Percentiles rank a stretch among this genome's conserved stretches.
These are phyloP conservation scores for Galagoides demidoff DNA, from an alignment of 2,797 vertebrate species.

Conservation along the genomic window DNA sequence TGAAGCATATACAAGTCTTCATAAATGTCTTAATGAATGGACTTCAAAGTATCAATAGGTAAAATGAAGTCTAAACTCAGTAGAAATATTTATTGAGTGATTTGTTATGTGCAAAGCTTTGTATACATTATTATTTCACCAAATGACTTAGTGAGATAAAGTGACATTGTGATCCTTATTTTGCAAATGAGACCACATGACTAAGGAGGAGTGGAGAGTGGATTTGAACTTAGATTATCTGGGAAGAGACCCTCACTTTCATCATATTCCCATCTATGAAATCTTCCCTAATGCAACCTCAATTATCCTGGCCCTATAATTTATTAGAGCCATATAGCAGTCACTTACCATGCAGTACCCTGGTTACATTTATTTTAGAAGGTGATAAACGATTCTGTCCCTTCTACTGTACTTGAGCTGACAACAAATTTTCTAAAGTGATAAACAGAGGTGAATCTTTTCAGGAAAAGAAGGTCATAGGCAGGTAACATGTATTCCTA, in stretches of 20 bases:
- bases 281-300: neutral
- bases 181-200: neutral
- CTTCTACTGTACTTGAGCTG: neutral
- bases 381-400: neutral
- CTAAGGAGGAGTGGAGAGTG: neutral
- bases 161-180: neutral
- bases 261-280: neutral
- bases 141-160: neutral
- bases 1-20: neutral
- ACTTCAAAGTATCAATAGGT: neutral
- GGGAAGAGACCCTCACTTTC: neutral
- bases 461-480: neutral
- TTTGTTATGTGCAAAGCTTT: neutral
- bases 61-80: neutral
- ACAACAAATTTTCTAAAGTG: neutral
- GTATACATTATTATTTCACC: neutral
- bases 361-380: conserved; percentile 3
- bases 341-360: neutral
- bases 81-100: neutral
- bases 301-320: neutral
- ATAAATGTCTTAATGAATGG: neutral
- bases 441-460: neutral
- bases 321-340: neutral
- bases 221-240: conserved; percentile 21
- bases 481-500: neutral